These are phyloP conservation scores for Sarcophaga rosellei DNA, from an alignment of 2,888 invertebrate genomes.

Conservation along the genomic window DNA sequence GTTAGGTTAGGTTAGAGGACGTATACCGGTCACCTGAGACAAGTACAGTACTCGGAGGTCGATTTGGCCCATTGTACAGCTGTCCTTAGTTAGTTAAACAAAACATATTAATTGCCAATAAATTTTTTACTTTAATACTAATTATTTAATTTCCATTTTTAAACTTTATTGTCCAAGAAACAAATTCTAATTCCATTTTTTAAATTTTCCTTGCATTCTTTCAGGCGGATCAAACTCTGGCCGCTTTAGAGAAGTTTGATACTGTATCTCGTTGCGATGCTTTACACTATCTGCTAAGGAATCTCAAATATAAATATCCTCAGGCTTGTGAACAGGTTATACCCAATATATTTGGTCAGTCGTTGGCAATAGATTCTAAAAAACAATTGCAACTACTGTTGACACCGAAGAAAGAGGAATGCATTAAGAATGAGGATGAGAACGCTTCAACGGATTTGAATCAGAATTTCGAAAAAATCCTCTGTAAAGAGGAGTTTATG, in stretches of 20 bases:
- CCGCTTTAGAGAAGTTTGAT: conserved; percentile 78
- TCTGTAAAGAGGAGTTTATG: conserved; percentile 80
- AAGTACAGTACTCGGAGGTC: too few species aligned
- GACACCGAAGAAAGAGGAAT: conserved; percentile 77
- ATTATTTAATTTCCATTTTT: too few species aligned
- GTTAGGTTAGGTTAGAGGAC: too few species aligned
- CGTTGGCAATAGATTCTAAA: conserved; percentile 72
- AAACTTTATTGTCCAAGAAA: too few species aligned
- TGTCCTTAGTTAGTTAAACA: too few species aligned
- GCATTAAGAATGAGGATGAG: conserved; percentile 72
- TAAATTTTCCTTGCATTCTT: conserved; percentile 21
- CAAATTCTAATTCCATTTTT: not conserved
- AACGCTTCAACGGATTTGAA: conserved; percentile 78
- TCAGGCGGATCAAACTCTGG: conserved; percentile 80
- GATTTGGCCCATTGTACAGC: too few species aligned
- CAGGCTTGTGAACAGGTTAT: conserved; percentile 79
- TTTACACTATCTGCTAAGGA: conserved; percentile 78
- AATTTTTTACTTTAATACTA: too few species aligned
- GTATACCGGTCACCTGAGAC: too few species aligned
- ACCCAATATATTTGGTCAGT: conserved; percentile 75
- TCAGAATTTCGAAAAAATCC: conserved; percentile 81
- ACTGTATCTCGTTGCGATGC: conserved; percentile 79
- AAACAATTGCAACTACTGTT: conserved; percentile 74
- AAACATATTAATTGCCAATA: too few species aligned
- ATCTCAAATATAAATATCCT: conserved; percentile 79